Percentiles rank a stretch among this genome's conserved stretches.
phyloP scores from a whole-genome alignment of 2,113 vertebrate species.

The Microcebus ravelobensis region DNA sequence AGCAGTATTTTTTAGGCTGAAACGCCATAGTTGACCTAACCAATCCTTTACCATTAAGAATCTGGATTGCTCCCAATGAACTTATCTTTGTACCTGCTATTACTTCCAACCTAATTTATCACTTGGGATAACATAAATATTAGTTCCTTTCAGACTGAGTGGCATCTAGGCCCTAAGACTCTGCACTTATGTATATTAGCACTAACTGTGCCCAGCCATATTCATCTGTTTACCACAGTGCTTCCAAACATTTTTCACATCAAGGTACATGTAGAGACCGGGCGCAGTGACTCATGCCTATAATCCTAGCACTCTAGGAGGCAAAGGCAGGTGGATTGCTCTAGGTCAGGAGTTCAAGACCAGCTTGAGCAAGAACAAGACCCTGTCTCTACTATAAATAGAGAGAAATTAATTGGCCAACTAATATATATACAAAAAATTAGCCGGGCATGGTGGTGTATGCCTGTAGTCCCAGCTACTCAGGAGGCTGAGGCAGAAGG shows the following conservation, averaged over 20 bases:
- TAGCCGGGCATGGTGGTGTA: too few species aligned
- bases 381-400: too few species aligned
- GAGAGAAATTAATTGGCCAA: too few species aligned
- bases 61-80: not conserved
- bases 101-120: not conserved
- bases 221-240: not conserved
- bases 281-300: too few species aligned
- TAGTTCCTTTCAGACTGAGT: not conserved
- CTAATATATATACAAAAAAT: too few species aligned
- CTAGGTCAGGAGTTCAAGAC: too few species aligned
- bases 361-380: too few species aligned
- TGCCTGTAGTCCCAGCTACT: too few species aligned
- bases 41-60: not conserved
- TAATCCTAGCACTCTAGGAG: too few species aligned
- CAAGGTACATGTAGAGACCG: not conserved
- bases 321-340: too few species aligned
- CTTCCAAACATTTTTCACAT: slow-evolving; percentile 33
- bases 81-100: slow-evolving; percentile 25
- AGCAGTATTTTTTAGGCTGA: slow-evolving; percentile 12
- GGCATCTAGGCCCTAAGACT: not conserved
- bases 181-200: not conserved
- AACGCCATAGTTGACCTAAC: not conserved
- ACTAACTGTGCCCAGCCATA: not conserved
- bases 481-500: too few species aligned
- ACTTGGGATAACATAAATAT: slow-evolving; percentile 30